Evolutionary conservation across 2,113 vertebrate species (phyloP).

Genomic region (Mormyrus lacerda): DNA sequence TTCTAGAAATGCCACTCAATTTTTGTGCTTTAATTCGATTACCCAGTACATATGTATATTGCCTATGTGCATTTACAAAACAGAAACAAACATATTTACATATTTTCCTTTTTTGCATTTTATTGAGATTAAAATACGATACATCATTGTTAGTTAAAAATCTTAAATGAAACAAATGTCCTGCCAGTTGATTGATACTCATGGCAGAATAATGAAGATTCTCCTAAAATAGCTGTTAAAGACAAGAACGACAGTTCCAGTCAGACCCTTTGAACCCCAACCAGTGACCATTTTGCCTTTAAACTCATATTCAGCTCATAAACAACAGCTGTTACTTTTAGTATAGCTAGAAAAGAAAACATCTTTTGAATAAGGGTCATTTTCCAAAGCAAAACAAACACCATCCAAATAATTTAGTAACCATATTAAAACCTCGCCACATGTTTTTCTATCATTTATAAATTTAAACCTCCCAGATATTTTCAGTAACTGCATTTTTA

Average conservation of each 20-base stretch:
- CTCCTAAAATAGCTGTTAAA: neutral
- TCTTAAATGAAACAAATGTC: neutral
- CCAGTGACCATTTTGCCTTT: neutral
- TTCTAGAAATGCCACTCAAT: neutral
- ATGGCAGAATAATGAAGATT: neutral
- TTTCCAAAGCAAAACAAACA: neutral
- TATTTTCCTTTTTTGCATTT: neutral
- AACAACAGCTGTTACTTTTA: neutral
- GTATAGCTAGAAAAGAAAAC: neutral
- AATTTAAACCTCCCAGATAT: neutral
- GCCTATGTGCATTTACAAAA: neutral
- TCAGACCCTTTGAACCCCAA: neutral
- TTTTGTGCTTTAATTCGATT: neutral
- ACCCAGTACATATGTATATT: neutral
- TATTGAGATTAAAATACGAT: neutral
- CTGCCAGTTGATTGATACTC: neutral
- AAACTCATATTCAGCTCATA: neutral
- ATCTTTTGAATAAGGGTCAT: neutral
- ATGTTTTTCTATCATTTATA: neutral
- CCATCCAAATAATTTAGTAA: neutral
- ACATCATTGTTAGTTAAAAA: neutral
- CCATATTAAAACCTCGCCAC: neutral
- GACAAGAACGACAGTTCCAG: neutral
- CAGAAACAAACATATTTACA: neutral
- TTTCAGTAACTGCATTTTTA: neutral